These are phyloP conservation scores for Lasioglossum figueresi DNA, from an alignment of 2,888 invertebrate genomes.

Conservation along the genomic window DNA sequence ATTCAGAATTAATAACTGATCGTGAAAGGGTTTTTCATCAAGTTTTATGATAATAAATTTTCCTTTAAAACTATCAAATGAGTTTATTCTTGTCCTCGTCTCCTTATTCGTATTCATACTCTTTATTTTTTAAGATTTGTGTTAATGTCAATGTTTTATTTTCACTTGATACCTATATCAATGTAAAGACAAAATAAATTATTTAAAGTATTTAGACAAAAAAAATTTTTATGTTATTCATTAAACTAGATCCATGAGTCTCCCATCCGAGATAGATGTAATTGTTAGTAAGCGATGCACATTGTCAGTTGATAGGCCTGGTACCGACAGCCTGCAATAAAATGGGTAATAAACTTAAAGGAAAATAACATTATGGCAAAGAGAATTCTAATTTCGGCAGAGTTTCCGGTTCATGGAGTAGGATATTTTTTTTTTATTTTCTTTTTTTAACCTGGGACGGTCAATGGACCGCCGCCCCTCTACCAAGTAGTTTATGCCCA, in stretches of 20 bases:
- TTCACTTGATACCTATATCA: constrained; percentile 3
- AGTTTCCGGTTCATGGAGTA: too few relatives aligned
- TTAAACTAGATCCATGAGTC: background rate
- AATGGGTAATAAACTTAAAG: too few relatives aligned
- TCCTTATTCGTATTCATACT: constrained; percentile 7
- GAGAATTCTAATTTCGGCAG: too few relatives aligned
- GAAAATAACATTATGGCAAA: too few relatives aligned
- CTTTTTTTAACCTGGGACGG: too few relatives aligned
- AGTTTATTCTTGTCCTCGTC: constrained; percentile 36
- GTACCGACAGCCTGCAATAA: too few relatives aligned
- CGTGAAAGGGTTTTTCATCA: constrained; percentile 74
- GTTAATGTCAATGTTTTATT: constrained; percentile 21
- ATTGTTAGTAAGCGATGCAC: background rate
- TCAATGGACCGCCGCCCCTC: too few relatives aligned
- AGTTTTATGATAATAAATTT: constrained; percentile 79
- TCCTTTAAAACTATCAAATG: constrained; percentile 70
- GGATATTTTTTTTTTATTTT: too few relatives aligned
- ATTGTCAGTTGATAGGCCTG: too few relatives aligned
- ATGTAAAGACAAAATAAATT: constrained; percentile 42
- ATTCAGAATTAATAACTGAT: constrained; percentile 59
- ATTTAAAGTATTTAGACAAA: constrained; percentile 33
- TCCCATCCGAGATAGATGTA: background rate
- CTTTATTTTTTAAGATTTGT: background rate
- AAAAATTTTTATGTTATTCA: constrained; percentile 5
- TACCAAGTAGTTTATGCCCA: too few relatives aligned